A percentile compares a stretch with the other conserved stretches of the same genome.
Conservation (phyloP, 2,113 vertebrate genomes). For the Delphinapterus leucas region DNA sequence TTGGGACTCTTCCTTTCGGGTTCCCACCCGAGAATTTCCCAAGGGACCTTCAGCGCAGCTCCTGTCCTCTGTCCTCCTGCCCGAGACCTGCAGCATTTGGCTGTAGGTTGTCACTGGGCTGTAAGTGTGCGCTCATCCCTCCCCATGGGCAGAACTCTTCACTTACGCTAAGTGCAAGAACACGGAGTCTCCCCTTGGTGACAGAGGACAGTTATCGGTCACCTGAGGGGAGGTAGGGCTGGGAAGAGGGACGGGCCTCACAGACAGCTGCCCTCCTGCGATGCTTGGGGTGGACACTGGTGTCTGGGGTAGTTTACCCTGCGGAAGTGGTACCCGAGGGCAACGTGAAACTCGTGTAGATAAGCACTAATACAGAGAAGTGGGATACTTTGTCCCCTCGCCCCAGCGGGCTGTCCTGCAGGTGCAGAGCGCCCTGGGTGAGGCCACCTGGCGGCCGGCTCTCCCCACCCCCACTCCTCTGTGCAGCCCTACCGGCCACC, state of each 20-base stretch:
- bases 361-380: accelerated
- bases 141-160: not conserved
- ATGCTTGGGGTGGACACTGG: not conserved
- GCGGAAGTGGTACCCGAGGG: not conserved
- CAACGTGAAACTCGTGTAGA: no score
- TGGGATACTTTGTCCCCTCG: accelerated
- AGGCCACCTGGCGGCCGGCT: not conserved
- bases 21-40: not conserved
- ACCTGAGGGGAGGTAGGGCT: not conserved
- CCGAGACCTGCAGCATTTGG: accelerated
- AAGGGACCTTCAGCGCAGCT: not conserved
- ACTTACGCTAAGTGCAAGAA: accelerated
- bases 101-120: not conserved
- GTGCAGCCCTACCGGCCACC: no score
- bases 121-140: accelerated
- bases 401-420: not conserved
- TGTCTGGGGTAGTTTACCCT: not conserved
- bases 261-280: accelerated
- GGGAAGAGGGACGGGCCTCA: not conserved
- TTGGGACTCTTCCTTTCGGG: not conserved
- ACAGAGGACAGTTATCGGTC: not conserved
- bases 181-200: not conserved
- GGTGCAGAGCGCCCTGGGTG: accelerated
- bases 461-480: no score
- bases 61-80: accelerated